Conservation (phyloP, 2,888 invertebrate species). For the Thecocarcelia acutangulata region DNA sequence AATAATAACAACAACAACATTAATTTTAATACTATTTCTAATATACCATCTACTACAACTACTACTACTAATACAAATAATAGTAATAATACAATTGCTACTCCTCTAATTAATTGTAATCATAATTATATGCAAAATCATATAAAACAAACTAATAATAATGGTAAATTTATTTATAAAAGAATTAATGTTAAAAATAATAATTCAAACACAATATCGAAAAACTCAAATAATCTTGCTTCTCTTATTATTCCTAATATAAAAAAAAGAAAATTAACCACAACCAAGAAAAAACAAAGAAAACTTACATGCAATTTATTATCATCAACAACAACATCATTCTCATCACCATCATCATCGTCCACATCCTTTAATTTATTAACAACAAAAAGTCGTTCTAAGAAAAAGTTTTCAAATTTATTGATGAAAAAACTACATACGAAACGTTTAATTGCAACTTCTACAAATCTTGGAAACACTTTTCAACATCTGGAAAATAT, state of each 20-base stretch:
- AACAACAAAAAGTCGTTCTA: slow-evolving; percentile 20
- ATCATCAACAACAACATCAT: slow-evolving; percentile 3
- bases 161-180: slow-evolving; percentile 56
- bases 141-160: slow-evolving; percentile 64
- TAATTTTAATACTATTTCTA: slow-evolving; percentile 51
- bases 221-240: slow-evolving; percentile 63
- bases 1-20: slow-evolving; percentile 69
- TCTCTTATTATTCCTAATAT: slow-evolving; percentile 66
- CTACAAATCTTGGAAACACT: slow-evolving; percentile 9
- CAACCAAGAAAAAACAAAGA: slow-evolving; percentile 40
- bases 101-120: slow-evolving; percentile 60
- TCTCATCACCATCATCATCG: slow-evolving; percentile 15
- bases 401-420: slow-evolving; percentile 10
- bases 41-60: slow-evolving; percentile 40
- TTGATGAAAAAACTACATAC: slow-evolving; percentile 22
- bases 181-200: slow-evolving; percentile 53
- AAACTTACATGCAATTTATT: slow-evolving; percentile 43
- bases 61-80: slow-evolving; percentile 51
- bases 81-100: slow-evolving; percentile 39
- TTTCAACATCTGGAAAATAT: slow-evolving; percentile 18
- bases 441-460: slow-evolving; percentile 20
- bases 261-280: slow-evolving; percentile 19
- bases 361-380: slow-evolving; percentile 12
- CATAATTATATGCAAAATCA: slow-evolving; percentile 55
- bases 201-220: slow-evolving; percentile 56